These are phyloP conservation scores for Cottoperca gobio DNA, from an alignment of 2,797 vertebrate species.

Conservation along the genomic window DNA sequence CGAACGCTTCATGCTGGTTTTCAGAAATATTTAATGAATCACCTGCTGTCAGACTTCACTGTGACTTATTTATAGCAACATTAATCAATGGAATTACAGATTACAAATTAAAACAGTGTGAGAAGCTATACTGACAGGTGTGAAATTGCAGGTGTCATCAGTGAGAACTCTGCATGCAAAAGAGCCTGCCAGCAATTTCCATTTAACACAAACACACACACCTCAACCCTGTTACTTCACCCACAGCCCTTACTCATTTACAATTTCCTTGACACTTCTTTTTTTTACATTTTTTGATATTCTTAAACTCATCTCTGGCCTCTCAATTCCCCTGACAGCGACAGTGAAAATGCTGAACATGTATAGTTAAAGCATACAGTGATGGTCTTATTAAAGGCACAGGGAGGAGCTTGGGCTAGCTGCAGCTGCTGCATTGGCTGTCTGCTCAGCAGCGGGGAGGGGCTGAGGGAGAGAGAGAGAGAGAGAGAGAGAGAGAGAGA, in stretches of 20 bases:
- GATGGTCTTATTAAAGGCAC: slow-evolving; percentile 89
- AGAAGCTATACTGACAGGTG: slow-evolving; percentile 8
- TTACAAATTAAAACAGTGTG: slow-evolving; percentile 2
- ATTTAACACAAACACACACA: background rate
- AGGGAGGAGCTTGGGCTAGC: slow-evolving; percentile 76
- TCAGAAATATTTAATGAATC: slow-evolving; percentile 27
- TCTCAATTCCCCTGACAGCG: slow-evolving; percentile 42
- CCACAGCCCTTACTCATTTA: slow-evolving; percentile 5
- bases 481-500: slow-evolving; percentile 60
- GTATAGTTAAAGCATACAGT: slow-evolving; percentile 87
- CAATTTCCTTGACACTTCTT: slow-evolving; percentile 12
- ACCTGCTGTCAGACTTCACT: slow-evolving; percentile 5
- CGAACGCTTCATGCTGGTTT: slow-evolving; percentile 22
- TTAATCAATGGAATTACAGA: slow-evolving; percentile 16
- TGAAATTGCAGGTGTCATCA: slow-evolving; percentile 29
- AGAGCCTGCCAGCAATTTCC: slow-evolving; percentile 14
- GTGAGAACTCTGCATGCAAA: slow-evolving; percentile 22
- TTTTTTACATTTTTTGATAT: slow-evolving; percentile 64
- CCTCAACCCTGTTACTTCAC: background rate
- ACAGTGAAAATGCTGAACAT: slow-evolving; percentile 79
- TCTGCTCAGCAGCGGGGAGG: slow-evolving; percentile 81
- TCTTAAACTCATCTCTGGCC: slow-evolving; percentile 39
- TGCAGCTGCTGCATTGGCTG: slow-evolving; percentile 86
- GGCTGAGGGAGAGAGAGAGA: slow-evolving; percentile 55
- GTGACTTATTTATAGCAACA: slow-evolving; percentile 1